Percentiles rank a stretch among this genome's conserved stretches.
Evolutionary conservation across 2,113 vertebrate species (phyloP).

Genomic region (Rallus limicola): DNA sequence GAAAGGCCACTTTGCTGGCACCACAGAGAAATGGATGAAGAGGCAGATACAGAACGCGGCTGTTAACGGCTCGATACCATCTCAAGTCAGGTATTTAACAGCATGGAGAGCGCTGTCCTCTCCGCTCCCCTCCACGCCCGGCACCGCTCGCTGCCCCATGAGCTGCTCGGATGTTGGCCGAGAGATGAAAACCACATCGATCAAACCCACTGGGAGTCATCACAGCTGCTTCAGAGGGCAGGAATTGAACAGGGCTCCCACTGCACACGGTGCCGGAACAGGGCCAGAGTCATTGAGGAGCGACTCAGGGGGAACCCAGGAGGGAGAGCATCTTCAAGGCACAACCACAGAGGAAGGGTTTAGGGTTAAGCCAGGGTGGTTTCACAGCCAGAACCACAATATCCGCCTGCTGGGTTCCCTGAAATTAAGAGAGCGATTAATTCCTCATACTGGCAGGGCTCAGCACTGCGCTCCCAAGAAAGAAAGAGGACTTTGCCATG

Average conservation of each 20-base stretch:
- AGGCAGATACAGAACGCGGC: neutral
- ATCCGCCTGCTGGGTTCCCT: constrained; percentile 21
- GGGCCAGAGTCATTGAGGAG: neutral
- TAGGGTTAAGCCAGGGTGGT: neutral
- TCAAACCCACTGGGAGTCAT: neutral
- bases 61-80: neutral
- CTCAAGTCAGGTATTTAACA: neutral
- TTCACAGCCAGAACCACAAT: constrained; percentile 29
- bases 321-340: neutral
- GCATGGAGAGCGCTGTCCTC: neutral
- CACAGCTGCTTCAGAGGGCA: accelerated
- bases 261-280: accelerated
- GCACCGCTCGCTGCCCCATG: neutral
- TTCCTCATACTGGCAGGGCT: neutral
- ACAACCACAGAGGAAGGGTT: accelerated
- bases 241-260: accelerated
- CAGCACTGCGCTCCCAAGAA: neutral
- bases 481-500: neutral
- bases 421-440: constrained; percentile 55
- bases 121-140: neutral
- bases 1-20: neutral
- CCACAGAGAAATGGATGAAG: accelerated
- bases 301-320: neutral
- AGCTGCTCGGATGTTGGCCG: neutral
- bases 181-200: constrained; percentile 6